These are phyloP conservation scores for Seira sanloemensis DNA, from an alignment of 2,888 invertebrate species.

Conservation along the genomic window DNA sequence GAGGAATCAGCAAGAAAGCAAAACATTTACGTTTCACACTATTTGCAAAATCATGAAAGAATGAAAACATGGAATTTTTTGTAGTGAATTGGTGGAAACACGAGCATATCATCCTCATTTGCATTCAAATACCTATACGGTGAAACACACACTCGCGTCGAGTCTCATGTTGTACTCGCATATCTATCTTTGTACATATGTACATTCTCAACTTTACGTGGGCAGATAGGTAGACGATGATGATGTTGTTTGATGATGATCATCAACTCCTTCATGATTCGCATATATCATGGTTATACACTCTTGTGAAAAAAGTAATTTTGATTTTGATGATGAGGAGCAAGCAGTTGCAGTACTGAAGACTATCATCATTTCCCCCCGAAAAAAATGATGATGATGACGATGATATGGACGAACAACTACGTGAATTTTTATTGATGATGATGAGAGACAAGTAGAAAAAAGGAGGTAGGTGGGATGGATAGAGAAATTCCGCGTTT, in stretches of 20 bases:
- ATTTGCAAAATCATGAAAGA: not conserved
- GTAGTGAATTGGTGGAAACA: not conserved
- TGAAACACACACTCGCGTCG: too few species aligned
- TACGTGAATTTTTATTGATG: slow-evolving; percentile 31
- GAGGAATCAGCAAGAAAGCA: not conserved
- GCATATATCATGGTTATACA: slow-evolving; percentile 20
- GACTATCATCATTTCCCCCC: not conserved
- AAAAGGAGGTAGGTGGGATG: not conserved
- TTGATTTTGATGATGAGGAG: slow-evolving; percentile 38
- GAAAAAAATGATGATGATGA: slow-evolving; percentile 38
- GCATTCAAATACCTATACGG: too few species aligned
- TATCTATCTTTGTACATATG: too few species aligned
- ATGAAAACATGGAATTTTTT: not conserved
- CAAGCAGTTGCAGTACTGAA: not conserved
- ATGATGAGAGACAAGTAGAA: slow-evolving; percentile 20
- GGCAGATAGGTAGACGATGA: not conserved
- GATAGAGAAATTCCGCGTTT: not conserved
- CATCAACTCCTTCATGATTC: slow-evolving; percentile 29
- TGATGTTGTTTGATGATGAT: slow-evolving; percentile 7
- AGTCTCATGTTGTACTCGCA: too few species aligned
- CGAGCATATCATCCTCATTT: too few species aligned
- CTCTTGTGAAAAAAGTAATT: slow-evolving; percentile 39
- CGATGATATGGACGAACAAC: slow-evolving; percentile 27
- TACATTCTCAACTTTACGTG: too few species aligned
- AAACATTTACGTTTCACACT: not conserved